Evolutionary conservation across 2,113 vertebrate species (phyloP), one percentile per base, ranked within the genome.

Genomic region (Sturnira hondurensis): DNA sequence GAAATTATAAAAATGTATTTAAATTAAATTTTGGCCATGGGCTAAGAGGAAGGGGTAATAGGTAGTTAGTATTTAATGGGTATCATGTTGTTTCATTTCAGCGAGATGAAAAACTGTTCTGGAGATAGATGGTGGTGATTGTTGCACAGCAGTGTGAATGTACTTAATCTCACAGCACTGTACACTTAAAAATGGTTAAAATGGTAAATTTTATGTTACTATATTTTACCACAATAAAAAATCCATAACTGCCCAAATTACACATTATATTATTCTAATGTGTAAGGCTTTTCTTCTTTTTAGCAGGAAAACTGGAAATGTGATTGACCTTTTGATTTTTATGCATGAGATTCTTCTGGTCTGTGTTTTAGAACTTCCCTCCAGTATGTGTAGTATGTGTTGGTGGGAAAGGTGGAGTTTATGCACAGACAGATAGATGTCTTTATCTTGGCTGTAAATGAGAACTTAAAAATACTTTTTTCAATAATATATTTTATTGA

Each of bases 401-500:
- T 19, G 36, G 31, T 65, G 45, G 77, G 38, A 26, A 38, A 24
- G 43, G 15, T 20, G 36, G 16, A 28, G 2, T 19, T 68, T 89
- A 68, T 47, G 68, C 28, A 96, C 11, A 70, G 14, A 63, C 7
- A 91, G 17, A 20, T 91, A 91, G 17, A 20, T 91, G 50, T 95
- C 73, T 97, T 96, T 94, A 82, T 80, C 65, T 95, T 96, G 61
- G 68, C 65, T 91, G 91, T 89, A 47, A 77, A 89, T 93, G 74
- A 97, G n/a, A 91, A 67, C 36, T 70, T 86, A 24, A 86, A 95
- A 96, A 52, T 86, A 86, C 70, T 91, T 97, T 92, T 82, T n/a
- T n/a, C n/a, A n/a, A n/a, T n/a, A n/a, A n/a, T n/a, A n/a, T n/a
- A n/a, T n/a, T n/a, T n/a, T n/a, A n/a, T n/a, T n/a, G n/a, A n/a